Percentiles rank a stretch among this genome's conserved stretches.
Conservation (phyloP, 2,888 invertebrate species). For the Oegoconia quadripuncta region DNA sequence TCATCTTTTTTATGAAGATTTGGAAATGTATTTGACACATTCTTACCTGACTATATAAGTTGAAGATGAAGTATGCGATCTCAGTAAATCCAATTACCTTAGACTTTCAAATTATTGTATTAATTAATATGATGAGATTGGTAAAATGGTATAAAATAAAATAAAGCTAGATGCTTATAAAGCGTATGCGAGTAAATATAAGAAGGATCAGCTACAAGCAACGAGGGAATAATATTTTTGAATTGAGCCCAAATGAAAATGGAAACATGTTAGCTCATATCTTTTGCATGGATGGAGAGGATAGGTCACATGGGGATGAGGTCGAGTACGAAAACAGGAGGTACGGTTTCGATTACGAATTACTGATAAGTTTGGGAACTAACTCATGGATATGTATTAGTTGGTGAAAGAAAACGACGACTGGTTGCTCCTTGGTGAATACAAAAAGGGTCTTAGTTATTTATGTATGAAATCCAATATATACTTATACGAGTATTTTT, state of each 20-base stretch:
- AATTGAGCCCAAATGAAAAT: conserved; percentile 28
- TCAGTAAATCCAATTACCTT: too few species aligned
- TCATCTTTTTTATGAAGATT: too few species aligned
- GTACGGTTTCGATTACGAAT: conserved; percentile 6
- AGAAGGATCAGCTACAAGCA: conserved; percentile 18
- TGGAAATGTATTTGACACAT: too few species aligned
- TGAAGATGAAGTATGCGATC: too few species aligned
- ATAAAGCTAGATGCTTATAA: too few species aligned
- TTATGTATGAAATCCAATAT: too few species aligned
- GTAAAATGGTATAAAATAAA: too few species aligned
- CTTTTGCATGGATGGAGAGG: conserved; percentile 40
- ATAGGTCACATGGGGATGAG: conserved; percentile 35
- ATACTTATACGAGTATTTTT: too few species aligned
- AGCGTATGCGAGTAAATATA: conserved; percentile 14
- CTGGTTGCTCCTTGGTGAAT: not conserved
- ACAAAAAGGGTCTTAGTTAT: too few species aligned
- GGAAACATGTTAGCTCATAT: conserved; percentile 37
- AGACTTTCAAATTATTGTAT: too few species aligned
- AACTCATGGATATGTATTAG: conserved; percentile 3
- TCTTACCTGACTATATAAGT: too few species aligned
- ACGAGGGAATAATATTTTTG: conserved; percentile 31
- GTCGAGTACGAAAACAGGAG: conserved; percentile 8
- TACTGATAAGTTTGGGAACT: conserved; percentile 5
- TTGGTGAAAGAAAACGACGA: conserved; percentile 1
- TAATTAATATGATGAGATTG: too few species aligned